Base-by-base conservation (phyloP, 2,113 vertebrate genomes). In the Percopsis transmontana region DNA sequence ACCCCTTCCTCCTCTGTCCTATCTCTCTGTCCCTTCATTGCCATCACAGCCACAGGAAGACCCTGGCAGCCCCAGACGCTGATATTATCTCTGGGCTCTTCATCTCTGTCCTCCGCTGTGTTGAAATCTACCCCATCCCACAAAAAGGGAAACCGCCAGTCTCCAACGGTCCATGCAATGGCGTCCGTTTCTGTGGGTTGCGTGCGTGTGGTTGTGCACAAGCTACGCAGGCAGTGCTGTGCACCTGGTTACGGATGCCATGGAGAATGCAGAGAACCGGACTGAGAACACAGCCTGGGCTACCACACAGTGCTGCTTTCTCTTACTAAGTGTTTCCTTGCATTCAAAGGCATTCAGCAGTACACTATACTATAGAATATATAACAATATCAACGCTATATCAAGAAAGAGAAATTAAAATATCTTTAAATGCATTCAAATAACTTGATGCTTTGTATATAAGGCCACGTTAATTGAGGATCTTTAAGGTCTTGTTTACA, bases 31-130 rank as follows among this genome's bases (percentile, higher is more conserved):
- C 82, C 84, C 76, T 75, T 82, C 79, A 40, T 66, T 83, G 54
- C 85, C 88, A 87, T 88, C 83, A 78, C 79, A 85, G 88, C 90
- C 90, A 93, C 92, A 93, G 92, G 91, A 93, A 93, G 86, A 72
- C 88, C 76, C 69, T 85, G 85, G 77, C 87, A 88, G 81, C 83
- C 73, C 2, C 73, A 41, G 76, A 69, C 76, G 66, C 90, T 90
- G 91, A 93, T 93, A 81, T 70, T 81, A 93, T 93, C 92, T 90
- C 70, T 85, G 39, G 13, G 70, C 84, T 85, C 85, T 79, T 86
- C 80, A 76, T 87, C 84, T 85, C 84, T 57, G 76, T 87, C 89
- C 88, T 88, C 82, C 63, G 44, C 73, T 88, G 83, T 93, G 90
- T 92, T 42, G 92, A 93, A 93, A 93, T 91, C 86, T 83, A 58